These are phyloP conservation scores for Drosophila nigrodunni DNA, from an alignment of 1,140 invertebrate genomes.

Conservation along the genomic window DNA sequence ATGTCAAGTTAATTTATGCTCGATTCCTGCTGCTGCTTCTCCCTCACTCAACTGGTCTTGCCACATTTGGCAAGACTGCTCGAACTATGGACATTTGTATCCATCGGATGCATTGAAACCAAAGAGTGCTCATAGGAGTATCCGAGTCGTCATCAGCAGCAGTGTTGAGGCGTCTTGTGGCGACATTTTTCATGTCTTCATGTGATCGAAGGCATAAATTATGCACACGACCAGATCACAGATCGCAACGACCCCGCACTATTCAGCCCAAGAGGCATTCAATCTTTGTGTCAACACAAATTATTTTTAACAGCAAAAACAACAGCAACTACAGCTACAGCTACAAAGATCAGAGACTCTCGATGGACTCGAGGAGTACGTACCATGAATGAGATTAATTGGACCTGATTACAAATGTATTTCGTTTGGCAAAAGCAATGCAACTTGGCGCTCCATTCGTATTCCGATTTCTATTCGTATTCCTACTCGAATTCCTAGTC, in stretches of 20 bases:
- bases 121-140: background rate
- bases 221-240: conserved; percentile 60
- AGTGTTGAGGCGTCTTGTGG: conserved; percentile 67
- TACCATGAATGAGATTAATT: conserved; percentile 63
- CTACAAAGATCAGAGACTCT: conserved; percentile 25
- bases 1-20: conserved; percentile 82
- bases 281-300: conserved; percentile 83
- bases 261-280: conserved; percentile 54
- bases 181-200: conserved; percentile 82
- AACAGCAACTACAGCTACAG: conserved; percentile 62
- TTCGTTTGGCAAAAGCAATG: conserved; percentile 67
- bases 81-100: conserved; percentile 55
- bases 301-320: conserved; percentile 79
- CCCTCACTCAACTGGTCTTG: conserved; percentile 14
- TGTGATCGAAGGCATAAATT: conserved; percentile 83
- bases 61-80: conserved; percentile 69
- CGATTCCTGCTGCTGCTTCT: conserved; percentile 49
- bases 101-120: conserved; percentile 41
- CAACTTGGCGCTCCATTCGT: conserved; percentile 29
- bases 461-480: conserved; percentile 13
- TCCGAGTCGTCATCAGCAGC: conserved; percentile 57
- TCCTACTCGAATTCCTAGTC: background rate
- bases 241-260: background rate
- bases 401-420: conserved; percentile 78
- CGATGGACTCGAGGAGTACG: conserved; percentile 28